phyloP scores from a whole-genome alignment of 1,140 invertebrate genomes.

The Marisa cornuarietis region DNA sequence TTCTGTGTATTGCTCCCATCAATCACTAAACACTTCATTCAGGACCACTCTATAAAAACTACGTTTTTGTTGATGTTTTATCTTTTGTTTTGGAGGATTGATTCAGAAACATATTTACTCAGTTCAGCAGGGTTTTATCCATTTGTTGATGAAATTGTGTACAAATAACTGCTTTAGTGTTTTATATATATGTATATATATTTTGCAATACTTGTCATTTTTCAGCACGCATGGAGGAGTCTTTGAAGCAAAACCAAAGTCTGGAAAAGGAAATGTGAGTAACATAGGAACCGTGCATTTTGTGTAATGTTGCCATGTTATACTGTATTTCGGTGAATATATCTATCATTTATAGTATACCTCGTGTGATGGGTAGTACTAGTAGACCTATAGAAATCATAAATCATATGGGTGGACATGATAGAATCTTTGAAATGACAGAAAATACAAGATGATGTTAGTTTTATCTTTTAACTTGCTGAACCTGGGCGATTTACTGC shows the following conservation, averaged over 20 bases:
- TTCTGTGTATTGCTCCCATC: too few relatives aligned
- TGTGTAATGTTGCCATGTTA: background rate
- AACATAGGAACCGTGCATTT: background rate
- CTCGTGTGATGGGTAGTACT: background rate
- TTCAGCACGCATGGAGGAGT: slow-evolving; percentile 7
- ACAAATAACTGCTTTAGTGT: background rate
- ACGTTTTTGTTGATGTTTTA: background rate
- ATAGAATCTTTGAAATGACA: too few relatives aligned
- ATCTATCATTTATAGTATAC: background rate
- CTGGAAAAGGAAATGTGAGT: slow-evolving; percentile 19
- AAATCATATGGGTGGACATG: too few relatives aligned
- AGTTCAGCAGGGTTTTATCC: background rate
- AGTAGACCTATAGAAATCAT: background rate
- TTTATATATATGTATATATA: background rate
- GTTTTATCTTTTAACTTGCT: too few relatives aligned
- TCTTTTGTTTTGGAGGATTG: background rate
- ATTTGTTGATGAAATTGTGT: background rate
- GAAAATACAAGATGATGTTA: too few relatives aligned
- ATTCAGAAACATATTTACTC: background rate
- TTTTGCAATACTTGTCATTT: background rate
- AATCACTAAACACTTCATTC: too few relatives aligned
- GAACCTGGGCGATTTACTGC: too few relatives aligned
- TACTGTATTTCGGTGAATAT: background rate
- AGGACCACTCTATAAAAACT: too few relatives aligned
- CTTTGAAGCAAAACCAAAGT: background rate